Percentiles rank a stretch among this genome's conserved stretches.
These are phyloP conservation scores for Gobio gobio DNA, from an alignment of 2,113 vertebrate species.

Conservation along the genomic window DNA sequence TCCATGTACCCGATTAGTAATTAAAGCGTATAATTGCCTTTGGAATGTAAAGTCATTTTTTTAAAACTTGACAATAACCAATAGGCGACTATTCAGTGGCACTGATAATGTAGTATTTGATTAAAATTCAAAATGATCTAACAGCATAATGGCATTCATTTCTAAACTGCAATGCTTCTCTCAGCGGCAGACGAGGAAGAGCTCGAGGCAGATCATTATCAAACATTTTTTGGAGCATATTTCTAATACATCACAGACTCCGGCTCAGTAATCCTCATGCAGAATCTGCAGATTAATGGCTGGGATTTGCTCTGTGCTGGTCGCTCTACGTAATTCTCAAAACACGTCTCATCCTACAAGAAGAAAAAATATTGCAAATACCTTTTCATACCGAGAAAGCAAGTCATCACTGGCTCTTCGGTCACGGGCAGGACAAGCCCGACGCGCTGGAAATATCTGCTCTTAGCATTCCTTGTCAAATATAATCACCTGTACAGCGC, in stretches of 20 bases:
- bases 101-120: slow-evolving; percentile 14
- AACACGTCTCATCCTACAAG: slow-evolving; percentile 65
- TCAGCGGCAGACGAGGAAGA: slow-evolving; percentile 1
- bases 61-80: slow-evolving; percentile 36
- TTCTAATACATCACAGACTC: slow-evolving; percentile 11
- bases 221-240: slow-evolving; percentile 20
- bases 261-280: slow-evolving; percentile 8
- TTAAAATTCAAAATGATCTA: slow-evolving; percentile 23
- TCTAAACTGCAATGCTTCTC: background rate
- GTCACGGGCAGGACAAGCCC: slow-evolving; percentile 47
- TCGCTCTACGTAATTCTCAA: slow-evolving; percentile 61
- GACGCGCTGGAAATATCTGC: slow-evolving; percentile 20
- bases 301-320: slow-evolving; percentile 59
- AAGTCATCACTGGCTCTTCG: slow-evolving; percentile 15
- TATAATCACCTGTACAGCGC: slow-evolving; percentile 64
- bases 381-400: slow-evolving; percentile 57
- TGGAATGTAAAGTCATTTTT: slow-evolving; percentile 12
- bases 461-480: slow-evolving; percentile 64
- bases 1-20: slow-evolving; percentile 14
- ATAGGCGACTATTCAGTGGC: background rate
- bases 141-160: background rate
- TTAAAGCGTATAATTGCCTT: slow-evolving; percentile 20
- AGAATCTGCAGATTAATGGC: slow-evolving; percentile 56
- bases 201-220: background rate
- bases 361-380: slow-evolving; percentile 62